phyloP scores from a whole-genome alignment of 2,888 invertebrate species.

The Criorhina ranunculi region DNA sequence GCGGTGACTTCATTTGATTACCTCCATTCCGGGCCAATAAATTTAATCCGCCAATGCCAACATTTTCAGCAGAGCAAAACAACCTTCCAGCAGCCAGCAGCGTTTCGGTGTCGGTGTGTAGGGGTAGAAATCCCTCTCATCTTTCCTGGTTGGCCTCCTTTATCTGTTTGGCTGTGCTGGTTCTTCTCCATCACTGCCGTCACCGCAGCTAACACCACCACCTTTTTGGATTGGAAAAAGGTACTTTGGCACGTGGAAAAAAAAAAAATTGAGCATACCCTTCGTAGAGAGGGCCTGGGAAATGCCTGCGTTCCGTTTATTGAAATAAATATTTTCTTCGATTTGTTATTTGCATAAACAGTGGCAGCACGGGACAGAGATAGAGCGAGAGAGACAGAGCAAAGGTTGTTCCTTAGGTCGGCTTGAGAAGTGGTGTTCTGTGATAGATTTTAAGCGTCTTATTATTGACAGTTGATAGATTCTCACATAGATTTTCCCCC shows the following conservation, averaged over 20 bases:
- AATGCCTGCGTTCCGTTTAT: slow-evolving; percentile 50
- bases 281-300: background rate
- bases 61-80: slow-evolving; percentile 40
- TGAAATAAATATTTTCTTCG: slow-evolving; percentile 73
- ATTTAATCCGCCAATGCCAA: slow-evolving; percentile 72
- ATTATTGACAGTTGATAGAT: slow-evolving; percentile 65
- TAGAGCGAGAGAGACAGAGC: background rate
- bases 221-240: slow-evolving; percentile 25
- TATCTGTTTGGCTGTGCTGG: too few species aligned
- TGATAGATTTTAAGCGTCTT: slow-evolving; percentile 65
- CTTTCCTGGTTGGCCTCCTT: slow-evolving; percentile 22
- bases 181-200: background rate
- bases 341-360: slow-evolving; percentile 75
- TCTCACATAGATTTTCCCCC: slow-evolving; percentile 20
- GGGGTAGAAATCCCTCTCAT: slow-evolving; percentile 31
- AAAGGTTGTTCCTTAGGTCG: background rate
- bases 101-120: slow-evolving; percentile 9
- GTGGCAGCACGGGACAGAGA: background rate
- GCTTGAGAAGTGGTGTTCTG: background rate
- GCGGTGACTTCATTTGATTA: slow-evolving; percentile 76
- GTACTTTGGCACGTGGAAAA: slow-evolving; percentile 67
- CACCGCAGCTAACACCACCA: background rate
- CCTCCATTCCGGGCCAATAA: slow-evolving; percentile 74
- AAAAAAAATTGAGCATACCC: slow-evolving; percentile 37
- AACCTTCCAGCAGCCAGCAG: slow-evolving; percentile 9